Evolutionary conservation across 2,797 vertebrate genomes (phyloP).

Genomic region (Scomberomorus guttatus): DNA sequence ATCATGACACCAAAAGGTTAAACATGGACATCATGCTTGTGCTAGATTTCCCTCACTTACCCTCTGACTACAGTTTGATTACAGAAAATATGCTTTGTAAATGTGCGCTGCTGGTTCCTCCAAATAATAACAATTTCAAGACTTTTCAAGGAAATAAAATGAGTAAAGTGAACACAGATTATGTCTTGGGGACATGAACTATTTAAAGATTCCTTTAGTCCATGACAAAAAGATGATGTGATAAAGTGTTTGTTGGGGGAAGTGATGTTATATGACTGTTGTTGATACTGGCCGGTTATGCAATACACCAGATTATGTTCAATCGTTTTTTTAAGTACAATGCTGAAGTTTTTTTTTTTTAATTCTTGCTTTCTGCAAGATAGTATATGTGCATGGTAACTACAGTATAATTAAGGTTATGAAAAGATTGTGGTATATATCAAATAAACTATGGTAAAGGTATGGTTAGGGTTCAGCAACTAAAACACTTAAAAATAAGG

Average conservation of each 20-base stretch:
- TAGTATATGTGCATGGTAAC: too few species aligned
- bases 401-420: not conserved
- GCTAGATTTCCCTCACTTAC: constrained; percentile 45
- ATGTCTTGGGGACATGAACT: not conserved
- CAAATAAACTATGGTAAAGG: not conserved
- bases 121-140: not conserved
- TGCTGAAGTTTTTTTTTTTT: too few species aligned
- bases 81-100: constrained; percentile 21
- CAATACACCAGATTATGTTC: not conserved
- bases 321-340: not conserved
- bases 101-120: constrained; percentile 4
- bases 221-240: not conserved
- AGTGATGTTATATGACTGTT: too few species aligned
- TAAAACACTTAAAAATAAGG: not conserved
- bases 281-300: too few species aligned
- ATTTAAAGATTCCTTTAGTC: not conserved
- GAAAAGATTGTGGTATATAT: not conserved
- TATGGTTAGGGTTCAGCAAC: not conserved
- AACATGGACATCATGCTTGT: constrained; percentile 65
- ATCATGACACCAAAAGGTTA: constrained; percentile 69
- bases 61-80: constrained; percentile 45
- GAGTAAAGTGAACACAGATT: not conserved
- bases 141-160: not conserved
- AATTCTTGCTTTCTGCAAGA: too few species aligned
- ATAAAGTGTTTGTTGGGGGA: not conserved